These are phyloP conservation scores for Chaenocephalus aceratus DNA, from an alignment of 2,113 vertebrate genomes.

Conservation along the genomic window DNA sequence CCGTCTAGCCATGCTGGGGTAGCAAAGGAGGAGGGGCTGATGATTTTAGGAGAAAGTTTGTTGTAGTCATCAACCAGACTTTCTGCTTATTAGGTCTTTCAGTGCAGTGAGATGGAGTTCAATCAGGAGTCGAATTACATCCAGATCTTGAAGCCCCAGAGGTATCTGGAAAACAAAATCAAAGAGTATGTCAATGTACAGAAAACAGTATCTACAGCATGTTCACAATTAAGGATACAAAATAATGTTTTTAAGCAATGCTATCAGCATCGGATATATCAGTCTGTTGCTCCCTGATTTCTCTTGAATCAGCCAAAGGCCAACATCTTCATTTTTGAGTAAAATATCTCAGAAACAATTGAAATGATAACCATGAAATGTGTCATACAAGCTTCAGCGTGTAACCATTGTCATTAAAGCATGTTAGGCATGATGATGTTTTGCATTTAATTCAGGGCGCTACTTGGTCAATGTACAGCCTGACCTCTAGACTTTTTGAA, in stretches of 20 bases:
- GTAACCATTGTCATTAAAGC: not conserved
- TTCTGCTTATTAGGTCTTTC: slow-evolving; percentile 44
- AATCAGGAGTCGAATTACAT: slow-evolving; percentile 24
- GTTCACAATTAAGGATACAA: not conserved
- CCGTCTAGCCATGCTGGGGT: slow-evolving; percentile 86
- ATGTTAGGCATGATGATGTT: not conserved
- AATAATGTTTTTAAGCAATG: too few relatives aligned
- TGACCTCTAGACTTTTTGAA: not conserved
- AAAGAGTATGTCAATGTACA: slow-evolving; percentile 39
- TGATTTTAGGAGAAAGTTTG: slow-evolving; percentile 53
- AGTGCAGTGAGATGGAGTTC: slow-evolving; percentile 42
- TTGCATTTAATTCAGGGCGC: not conserved
- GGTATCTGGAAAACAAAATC: slow-evolving; percentile 65
- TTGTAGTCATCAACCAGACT: slow-evolving; percentile 77
- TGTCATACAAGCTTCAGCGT: not conserved
- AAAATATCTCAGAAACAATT: not conserved
- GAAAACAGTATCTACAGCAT: not conserved
- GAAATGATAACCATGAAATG: not conserved
- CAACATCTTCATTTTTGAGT: not conserved
- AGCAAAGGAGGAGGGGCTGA: slow-evolving; percentile 58
- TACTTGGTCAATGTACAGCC: not conserved
- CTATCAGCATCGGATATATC: too few relatives aligned
- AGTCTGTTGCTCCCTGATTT: too few relatives aligned
- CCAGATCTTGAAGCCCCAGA: slow-evolving; percentile 43
- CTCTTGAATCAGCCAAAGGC: not conserved